Evolutionary conservation across 2,797 vertebrate species (phyloP).

Genomic region (Lepus townsendii): DNA sequence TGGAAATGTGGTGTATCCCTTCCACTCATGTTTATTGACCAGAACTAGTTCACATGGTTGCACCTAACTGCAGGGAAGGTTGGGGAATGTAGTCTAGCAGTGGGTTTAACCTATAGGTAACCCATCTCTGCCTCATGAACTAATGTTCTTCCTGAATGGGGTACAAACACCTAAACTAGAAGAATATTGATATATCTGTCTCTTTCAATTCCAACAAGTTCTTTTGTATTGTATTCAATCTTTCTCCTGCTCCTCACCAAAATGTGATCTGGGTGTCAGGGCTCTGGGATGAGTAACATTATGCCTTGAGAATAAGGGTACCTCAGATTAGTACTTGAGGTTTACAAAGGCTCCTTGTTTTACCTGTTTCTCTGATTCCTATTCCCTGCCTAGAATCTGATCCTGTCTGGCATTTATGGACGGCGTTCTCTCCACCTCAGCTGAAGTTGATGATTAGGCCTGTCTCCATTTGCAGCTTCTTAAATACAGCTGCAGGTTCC

Average conservation of each 20-base stretch:
- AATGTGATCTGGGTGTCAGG: neutral
- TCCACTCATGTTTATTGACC: neutral
- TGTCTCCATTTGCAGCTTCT: neutral
- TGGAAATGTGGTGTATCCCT: neutral
- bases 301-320: neutral
- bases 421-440: neutral
- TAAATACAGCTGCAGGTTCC: neutral
- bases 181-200: neutral
- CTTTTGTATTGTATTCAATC: neutral
- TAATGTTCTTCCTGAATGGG: neutral
- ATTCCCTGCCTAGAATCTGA: neutral
- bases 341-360: neutral
- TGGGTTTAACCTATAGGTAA: neutral
- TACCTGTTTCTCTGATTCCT: neutral
- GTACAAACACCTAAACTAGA: neutral
- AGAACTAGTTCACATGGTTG: neutral
- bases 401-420: neutral
- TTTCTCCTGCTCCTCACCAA: neutral
- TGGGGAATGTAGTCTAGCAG: neutral
- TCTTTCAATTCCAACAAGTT: neutral
- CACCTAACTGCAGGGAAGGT: neutral
- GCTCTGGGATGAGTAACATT: neutral
- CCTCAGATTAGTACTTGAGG: neutral
- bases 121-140: neutral
- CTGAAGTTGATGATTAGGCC: neutral